phyloP scores from a whole-genome alignment of 2,113 vertebrate species.

The Megalops atlanticus region DNA sequence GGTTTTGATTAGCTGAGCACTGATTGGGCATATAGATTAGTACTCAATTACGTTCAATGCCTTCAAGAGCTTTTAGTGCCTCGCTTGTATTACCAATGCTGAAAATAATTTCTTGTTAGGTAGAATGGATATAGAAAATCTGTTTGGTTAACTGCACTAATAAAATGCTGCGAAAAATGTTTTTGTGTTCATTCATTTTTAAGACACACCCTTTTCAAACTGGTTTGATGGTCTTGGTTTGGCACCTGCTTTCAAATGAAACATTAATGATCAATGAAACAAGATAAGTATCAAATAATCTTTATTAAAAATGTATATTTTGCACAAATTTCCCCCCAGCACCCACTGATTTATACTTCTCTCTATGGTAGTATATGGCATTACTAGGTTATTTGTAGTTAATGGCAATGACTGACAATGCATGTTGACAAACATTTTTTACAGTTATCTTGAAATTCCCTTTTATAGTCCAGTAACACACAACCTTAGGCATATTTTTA shows the following conservation, averaged over 20 bases:
- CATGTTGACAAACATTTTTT: neutral
- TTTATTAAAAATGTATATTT: constrained; percentile 16
- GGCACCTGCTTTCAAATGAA: neutral
- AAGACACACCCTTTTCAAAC: too few relatives aligned
- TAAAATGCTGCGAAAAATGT: constrained; percentile 41
- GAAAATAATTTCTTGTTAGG: constrained; percentile 39
- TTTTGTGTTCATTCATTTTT: neutral
- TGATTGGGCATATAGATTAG: constrained; percentile 33
- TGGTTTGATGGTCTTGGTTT: too few relatives aligned
- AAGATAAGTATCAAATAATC: neutral
- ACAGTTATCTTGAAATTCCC: neutral
- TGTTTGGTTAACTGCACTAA: constrained; percentile 45
- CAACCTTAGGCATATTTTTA: neutral
- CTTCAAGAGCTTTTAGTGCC: constrained; percentile 25
- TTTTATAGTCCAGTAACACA: constrained; percentile 20
- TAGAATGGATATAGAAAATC: constrained; percentile 24
- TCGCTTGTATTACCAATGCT: constrained; percentile 50
- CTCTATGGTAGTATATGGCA: neutral
- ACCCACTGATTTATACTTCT: neutral
- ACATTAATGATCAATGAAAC: neutral
- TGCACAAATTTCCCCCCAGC: neutral
- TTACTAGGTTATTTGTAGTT: neutral
- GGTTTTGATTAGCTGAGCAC: constrained; percentile 29
- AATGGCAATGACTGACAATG: neutral
- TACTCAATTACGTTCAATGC: constrained; percentile 33